Evolutionary conservation across 2,888 invertebrate genomes (phyloP), one percentile per base, ranked within the genome.

Genomic region (Coremacera marginata): DNA sequence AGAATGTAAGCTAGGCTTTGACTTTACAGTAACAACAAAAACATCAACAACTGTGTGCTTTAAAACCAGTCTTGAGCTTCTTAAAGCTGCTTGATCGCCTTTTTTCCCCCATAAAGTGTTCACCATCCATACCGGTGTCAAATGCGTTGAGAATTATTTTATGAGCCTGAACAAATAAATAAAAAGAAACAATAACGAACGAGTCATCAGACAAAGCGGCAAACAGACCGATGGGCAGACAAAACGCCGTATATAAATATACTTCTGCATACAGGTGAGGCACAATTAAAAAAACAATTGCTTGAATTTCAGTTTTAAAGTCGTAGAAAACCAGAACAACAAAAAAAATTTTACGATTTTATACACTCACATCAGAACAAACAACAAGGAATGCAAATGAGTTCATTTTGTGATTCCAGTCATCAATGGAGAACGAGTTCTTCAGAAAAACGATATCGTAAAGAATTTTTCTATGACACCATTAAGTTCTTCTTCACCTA

Each of bases 41-140:
- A 37, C 67, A 25, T 37, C 67, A 37, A 44, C 67, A 68, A 68
- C 19, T 19, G 60, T 25, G 19, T 62, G 60, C 72, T 22, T 8
- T 49, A 5, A 74, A 74, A 74, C 74, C 74, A 55, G 74, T 74
- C 74, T 55, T 52, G n/a, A 37, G 27, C 25, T 31, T 51, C 51
- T 37, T 25, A 31, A 51, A 37, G 27, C 25, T 31, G 62, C 51
- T 37, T 25, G 51, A 51, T 51, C 52, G 34, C 62, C 25, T 34
- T 16, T 22, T 27, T 19, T 19, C 5, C 34, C 63, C 52, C 25
- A 73, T 19, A 14, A 22, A 52, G 5, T 16, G 9, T 25, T 8
- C 19, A 34, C 31, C 5, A 14, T 14, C 71, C 27, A 57, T 34
- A 68, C 31, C 57, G 55, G 44, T n/a, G n/a, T 4, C 19, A 37